These are phyloP conservation scores for Scaptomyza tumidula DNA, from an alignment of 2,888 invertebrate genomes.

Conservation along the genomic window DNA sequence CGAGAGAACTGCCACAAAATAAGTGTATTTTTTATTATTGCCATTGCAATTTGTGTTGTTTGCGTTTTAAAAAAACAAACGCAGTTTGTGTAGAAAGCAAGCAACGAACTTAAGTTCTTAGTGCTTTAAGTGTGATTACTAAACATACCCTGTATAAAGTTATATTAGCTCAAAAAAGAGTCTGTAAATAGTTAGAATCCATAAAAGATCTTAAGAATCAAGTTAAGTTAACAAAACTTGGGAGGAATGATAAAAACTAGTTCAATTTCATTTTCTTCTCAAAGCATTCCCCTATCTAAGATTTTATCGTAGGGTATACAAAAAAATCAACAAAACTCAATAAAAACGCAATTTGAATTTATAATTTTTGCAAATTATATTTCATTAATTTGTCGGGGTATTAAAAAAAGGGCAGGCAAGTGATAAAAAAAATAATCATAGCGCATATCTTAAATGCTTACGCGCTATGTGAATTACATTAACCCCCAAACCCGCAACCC, in stretches of 20 bases:
- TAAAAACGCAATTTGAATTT: constrained; percentile 73
- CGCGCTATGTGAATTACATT: constrained; percentile 61
- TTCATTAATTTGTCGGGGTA: constrained; percentile 67
- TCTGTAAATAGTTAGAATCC: too few relatives aligned
- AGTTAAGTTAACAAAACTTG: too few relatives aligned
- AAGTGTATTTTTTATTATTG: constrained; percentile 58
- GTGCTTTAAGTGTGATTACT: constrained; percentile 6
- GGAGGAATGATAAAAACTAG: too few relatives aligned
- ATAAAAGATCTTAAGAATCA: too few relatives aligned
- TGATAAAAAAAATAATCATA: constrained; percentile 71
- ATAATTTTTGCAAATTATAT: constrained; percentile 78
- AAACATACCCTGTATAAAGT: constrained; percentile 15
- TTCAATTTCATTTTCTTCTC: too few relatives aligned
- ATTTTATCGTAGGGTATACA: constrained; percentile 28
- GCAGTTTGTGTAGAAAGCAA: constrained; percentile 13
- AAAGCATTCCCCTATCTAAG: background rate
- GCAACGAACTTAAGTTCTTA: background rate
- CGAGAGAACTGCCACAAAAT: constrained; percentile 47
- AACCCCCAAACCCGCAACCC: too few relatives aligned
- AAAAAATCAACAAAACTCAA: constrained; percentile 17
- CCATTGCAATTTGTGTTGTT: constrained; percentile 40
- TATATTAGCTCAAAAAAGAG: too few relatives aligned
- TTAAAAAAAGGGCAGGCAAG: constrained; percentile 57
- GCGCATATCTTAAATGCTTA: constrained; percentile 69
- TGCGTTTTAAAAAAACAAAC: constrained; percentile 42